A percentile compares a stretch with the other conserved stretches of the same genome.
These are phyloP conservation scores for Drosophila anomelani DNA, from an alignment of 2,888 invertebrate genomes.

Conservation along the genomic window DNA sequence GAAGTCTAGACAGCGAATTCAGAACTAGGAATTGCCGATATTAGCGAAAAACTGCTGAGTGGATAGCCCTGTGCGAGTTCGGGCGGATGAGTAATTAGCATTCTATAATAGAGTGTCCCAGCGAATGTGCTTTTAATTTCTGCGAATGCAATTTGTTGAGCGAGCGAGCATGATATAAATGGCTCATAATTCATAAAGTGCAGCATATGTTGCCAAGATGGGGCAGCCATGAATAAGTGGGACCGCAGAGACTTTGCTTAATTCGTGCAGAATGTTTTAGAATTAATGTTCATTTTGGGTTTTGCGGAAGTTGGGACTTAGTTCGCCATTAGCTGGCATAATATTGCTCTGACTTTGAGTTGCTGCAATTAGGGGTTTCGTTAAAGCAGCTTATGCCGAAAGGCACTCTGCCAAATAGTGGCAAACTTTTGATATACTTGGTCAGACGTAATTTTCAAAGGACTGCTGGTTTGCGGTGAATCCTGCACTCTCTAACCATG, in stretches of 20 bases:
- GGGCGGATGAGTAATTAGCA: slow-evolving; percentile 35
- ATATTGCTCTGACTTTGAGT: not conserved
- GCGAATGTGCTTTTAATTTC: slow-evolving; percentile 37
- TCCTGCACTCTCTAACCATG: not conserved
- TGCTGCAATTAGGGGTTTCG: slow-evolving; percentile 7
- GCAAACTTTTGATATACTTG: slow-evolving; percentile 8
- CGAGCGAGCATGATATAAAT: slow-evolving; percentile 51
- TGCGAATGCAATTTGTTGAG: slow-evolving; percentile 38
- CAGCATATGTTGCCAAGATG: slow-evolving; percentile 59
- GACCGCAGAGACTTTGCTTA: slow-evolving; percentile 27
- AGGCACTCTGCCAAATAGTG: slow-evolving; percentile 5
- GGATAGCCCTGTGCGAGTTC: not conserved
- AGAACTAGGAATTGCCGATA: slow-evolving; percentile 28
- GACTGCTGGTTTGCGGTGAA: not conserved
- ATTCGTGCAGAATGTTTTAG: slow-evolving; percentile 6
- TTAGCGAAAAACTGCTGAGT: slow-evolving; percentile 13
- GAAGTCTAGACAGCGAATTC: slow-evolving; percentile 63
- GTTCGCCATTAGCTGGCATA: not conserved
- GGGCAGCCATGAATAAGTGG: slow-evolving; percentile 13
- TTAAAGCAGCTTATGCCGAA: slow-evolving; percentile 1
- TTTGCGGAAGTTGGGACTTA: slow-evolving; percentile 14
- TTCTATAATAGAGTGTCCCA: slow-evolving; percentile 18
- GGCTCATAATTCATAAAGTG: slow-evolving; percentile 57
- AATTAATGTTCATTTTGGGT: slow-evolving; percentile 26
- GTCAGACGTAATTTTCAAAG: not conserved